Percentiles rank a stretch among this genome's conserved stretches.
Conservation (phyloP, 2,113 vertebrate species). For the Diphyllodes magnificus region DNA sequence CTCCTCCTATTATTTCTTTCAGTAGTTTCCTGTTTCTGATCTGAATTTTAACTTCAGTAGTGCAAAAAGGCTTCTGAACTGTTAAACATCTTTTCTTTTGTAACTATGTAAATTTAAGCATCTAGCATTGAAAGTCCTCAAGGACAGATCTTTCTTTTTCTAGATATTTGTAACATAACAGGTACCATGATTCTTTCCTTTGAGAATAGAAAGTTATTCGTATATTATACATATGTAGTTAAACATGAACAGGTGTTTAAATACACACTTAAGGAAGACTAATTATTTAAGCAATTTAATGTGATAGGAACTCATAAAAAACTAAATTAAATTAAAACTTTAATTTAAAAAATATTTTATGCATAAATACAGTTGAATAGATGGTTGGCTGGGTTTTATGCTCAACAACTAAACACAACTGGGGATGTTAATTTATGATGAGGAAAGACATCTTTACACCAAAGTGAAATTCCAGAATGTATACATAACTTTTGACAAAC, state of each 20-base stretch:
- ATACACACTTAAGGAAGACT: neutral
- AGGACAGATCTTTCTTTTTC: neutral
- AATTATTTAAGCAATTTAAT: neutral
- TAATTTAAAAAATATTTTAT: neutral
- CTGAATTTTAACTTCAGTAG: neutral
- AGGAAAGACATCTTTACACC: neutral
- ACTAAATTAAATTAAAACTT: neutral
- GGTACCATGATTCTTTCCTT: neutral
- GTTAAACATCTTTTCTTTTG: neutral
- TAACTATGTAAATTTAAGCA: neutral
- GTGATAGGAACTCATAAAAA: neutral
- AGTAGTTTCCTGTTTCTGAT: neutral
- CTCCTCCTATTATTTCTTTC: neutral
- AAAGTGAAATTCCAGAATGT: neutral
- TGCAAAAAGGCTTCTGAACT: neutral
- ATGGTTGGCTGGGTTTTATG: neutral
- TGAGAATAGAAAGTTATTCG: neutral
- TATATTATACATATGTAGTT: neutral
- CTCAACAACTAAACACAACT: neutral
- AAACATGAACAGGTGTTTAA: neutral
- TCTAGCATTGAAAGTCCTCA: neutral
- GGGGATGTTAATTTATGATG: neutral
- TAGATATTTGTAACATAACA: neutral
- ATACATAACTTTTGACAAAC: neutral
- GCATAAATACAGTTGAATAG: neutral